Percentiles rank a stretch among this genome's conserved stretches.
Evolutionary conservation across 2,113 vertebrate genomes (phyloP).

Genomic region (Sporophila hypoxantha): DNA sequence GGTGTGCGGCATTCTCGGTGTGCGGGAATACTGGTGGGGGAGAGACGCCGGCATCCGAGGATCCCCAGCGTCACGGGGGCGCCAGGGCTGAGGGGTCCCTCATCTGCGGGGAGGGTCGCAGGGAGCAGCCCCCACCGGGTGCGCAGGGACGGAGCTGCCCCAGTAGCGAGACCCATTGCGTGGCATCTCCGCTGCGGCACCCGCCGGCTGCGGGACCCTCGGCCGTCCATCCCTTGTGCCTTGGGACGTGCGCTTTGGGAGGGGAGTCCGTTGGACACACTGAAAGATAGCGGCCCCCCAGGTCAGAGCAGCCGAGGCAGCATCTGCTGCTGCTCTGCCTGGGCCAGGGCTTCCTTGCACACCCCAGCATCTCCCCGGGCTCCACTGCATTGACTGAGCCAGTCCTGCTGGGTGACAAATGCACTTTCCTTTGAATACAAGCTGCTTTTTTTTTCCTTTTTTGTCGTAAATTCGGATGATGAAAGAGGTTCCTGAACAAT

Average conservation of each 20-base stretch:
- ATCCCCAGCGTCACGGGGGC: not conserved
- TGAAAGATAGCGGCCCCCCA: rapidly evolving
- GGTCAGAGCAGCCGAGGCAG: not conserved
- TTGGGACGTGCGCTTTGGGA: not conserved
- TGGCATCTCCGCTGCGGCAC: not conserved
- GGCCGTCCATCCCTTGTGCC: not conserved
- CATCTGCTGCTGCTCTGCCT: not conserved
- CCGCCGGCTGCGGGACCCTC: not conserved
- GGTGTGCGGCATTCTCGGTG: not conserved
- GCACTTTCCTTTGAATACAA: not conserved
- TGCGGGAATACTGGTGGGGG: not conserved
- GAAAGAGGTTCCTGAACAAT: not conserved
- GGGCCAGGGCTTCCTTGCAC: not conserved
- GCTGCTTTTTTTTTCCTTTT: not conserved
- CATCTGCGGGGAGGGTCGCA: not conserved
- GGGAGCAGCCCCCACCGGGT: not conserved
- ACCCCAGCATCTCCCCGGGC: not conserved
- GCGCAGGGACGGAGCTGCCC: not conserved
- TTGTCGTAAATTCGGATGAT: not conserved
- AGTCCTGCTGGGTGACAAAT: not conserved
- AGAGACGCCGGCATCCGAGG: not conserved
- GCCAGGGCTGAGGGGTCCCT: no score
- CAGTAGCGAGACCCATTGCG: no score
- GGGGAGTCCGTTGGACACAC: not conserved
- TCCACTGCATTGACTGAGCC: not conserved